Conservation (phyloP, 2,113 vertebrate genomes). For the Neodontobutis hainanensis region DNA sequence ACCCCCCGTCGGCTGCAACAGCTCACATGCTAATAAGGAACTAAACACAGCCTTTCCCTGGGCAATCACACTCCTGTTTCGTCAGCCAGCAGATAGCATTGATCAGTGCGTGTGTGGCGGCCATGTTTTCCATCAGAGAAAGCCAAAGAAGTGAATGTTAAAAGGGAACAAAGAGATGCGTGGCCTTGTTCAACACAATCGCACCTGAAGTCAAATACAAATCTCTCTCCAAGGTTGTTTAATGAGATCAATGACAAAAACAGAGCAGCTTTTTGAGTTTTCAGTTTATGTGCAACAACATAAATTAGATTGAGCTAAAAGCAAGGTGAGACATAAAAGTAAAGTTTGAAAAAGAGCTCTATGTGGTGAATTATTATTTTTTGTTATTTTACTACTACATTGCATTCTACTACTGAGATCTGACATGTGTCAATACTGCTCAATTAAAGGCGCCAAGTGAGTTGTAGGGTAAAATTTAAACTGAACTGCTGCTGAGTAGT, state of each 20-base stretch:
- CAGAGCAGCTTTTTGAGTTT: background rate
- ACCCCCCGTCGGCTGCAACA: slow-evolving; percentile 26
- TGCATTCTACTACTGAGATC: too few relatives aligned
- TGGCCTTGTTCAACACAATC: background rate
- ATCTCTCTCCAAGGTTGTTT: background rate
- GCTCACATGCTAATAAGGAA: slow-evolving; percentile 45
- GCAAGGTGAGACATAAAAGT: background rate
- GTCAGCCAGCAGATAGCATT: slow-evolving; percentile 48
- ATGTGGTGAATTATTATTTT: too few relatives aligned
- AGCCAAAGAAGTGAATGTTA: slow-evolving; percentile 8
- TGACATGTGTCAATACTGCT: too few relatives aligned
- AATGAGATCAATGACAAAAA: slow-evolving; percentile 18
- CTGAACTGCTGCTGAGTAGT: too few relatives aligned
- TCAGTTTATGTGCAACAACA: background rate
- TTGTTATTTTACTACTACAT: too few relatives aligned
- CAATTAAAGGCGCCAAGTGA: too few relatives aligned
- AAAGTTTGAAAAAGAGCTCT: background rate
- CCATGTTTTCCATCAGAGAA: slow-evolving; percentile 33
- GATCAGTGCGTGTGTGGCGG: slow-evolving; percentile 36
- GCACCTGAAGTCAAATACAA: background rate
- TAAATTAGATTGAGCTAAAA: background rate
- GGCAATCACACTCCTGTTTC: slow-evolving; percentile 29
- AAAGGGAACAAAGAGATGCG: slow-evolving; percentile 1
- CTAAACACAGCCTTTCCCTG: slow-evolving; percentile 47
- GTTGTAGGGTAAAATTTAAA: too few relatives aligned